These are phyloP conservation scores for Parotia lawesii DNA, from an alignment of 2,113 vertebrate genomes.

Conservation along the genomic window DNA sequence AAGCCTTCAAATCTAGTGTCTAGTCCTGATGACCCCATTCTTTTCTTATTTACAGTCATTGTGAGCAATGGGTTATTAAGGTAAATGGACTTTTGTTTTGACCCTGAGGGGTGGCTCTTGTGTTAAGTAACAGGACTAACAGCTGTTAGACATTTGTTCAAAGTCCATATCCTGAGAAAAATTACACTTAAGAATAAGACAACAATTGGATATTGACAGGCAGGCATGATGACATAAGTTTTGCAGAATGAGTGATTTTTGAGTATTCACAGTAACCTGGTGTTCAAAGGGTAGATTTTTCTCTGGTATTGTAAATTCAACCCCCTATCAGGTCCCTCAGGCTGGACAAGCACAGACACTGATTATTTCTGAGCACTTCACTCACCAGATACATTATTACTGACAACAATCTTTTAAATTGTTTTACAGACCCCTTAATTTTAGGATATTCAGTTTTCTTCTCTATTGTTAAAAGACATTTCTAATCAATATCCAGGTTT, in stretches of 20 bases:
- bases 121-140: background rate
- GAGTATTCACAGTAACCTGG: background rate
- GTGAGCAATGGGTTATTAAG: constrained; percentile 13
- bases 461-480: background rate
- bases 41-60: constrained; percentile 19
- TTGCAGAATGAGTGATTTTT: constrained; percentile 8
- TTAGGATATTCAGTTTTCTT: background rate
- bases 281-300: background rate
- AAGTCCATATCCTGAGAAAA: background rate
- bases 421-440: constrained; percentile 18
- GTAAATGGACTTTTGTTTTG: constrained; percentile 43
- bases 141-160: background rate
- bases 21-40: background rate
- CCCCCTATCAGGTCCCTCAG: background rate
- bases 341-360: background rate
- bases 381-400: background rate
- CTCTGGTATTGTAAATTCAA: background rate
- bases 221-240: background rate
- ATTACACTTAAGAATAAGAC: background rate
- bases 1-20: background rate
- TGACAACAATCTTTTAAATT: background rate
- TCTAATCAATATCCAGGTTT: constrained; percentile 16
- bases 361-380: background rate
- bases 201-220: constrained; percentile 19
- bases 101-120: background rate